Percentiles rank a stretch among this genome's conserved stretches.
Evolutionary conservation across 2,888 invertebrate genomes (phyloP).

Genomic region (Caenorhabditis sulstoni): DNA sequence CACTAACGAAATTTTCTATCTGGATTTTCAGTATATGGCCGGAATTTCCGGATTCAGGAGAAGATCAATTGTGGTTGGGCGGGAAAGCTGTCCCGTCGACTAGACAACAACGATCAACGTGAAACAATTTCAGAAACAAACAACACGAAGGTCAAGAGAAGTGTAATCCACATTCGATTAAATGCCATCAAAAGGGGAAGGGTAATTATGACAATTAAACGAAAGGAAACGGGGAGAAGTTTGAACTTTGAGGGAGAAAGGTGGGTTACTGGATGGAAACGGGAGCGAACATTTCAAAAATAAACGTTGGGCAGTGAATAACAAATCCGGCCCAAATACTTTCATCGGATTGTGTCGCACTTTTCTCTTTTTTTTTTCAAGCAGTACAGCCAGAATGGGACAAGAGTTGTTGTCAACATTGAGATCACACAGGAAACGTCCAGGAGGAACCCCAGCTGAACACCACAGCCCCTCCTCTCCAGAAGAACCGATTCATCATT

Average conservation of each 20-base stretch:
- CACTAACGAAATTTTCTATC: too few species aligned
- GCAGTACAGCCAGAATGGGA: too few species aligned
- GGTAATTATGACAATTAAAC: constrained; percentile 22
- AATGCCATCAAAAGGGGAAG: neutral
- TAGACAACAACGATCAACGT: too few species aligned
- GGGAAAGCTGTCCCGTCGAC: too few species aligned
- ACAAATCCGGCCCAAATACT: neutral
- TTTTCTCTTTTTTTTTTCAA: neutral
- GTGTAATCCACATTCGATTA: constrained; percentile 8
- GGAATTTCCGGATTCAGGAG: too few species aligned
- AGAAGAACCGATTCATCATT: constrained; percentile 33
- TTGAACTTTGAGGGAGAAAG: constrained; percentile 3
- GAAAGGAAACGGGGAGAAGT: neutral
- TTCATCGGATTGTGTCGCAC: constrained; percentile 2
- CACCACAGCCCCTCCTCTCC: too few species aligned
- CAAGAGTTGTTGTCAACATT: too few species aligned
- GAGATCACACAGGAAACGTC: neutral
- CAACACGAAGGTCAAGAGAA: constrained; percentile 2
- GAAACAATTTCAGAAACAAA: too few species aligned
- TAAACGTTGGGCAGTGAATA: constrained; percentile 2
- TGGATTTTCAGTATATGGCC: too few species aligned
- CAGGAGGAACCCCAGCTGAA: constrained; percentile 17
- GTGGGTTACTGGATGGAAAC: constrained; percentile 3
- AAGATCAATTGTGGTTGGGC: too few species aligned
- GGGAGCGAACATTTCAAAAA: neutral